Base-by-base conservation (phyloP, 2,888 invertebrate species). In the Mellilla xanthometata region DNA sequence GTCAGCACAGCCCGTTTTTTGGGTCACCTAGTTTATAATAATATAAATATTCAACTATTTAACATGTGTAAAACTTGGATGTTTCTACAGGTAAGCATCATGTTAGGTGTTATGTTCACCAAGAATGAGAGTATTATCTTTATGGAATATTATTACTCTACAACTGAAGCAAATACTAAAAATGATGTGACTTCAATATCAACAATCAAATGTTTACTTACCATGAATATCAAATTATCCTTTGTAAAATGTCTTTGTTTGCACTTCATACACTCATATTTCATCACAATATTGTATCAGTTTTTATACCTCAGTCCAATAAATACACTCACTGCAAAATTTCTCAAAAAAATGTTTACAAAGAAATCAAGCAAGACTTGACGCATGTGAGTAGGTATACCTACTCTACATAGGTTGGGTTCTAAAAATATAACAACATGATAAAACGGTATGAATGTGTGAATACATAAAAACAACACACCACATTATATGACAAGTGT, bases 361-460 rank as follows among this genome's bases (percentile, higher is more conserved):
- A 77, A 78, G 77, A 76, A 79, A 77, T 78, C 76, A 76, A 77
- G 75, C 74, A 72, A 68, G 69, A 72, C 32, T 47, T 42, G 72
- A 76, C 75, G 71, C 76, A 73, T 72, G 75, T 73, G 73, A 72
- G 64, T 49, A 45, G 24, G n/a, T 36, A 52, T 45, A 47, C 29
- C 36, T 51, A 43, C 36, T 39, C 28, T 28, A 46, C 38, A 39
- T 54, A 57, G 28, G 51, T 69, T 62, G 68, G 54, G 71, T 81
- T 85, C 87, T 88, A 87, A 83, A 86, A 86, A 87, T 87, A 88
- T 79, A 75, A 72, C 72, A 73, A 76, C 75, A 76, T 79, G 85
- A 86, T 88, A 87, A 86, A 86, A 84, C 68, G 59, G 77, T 78
- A 76, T 78, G 78, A 82, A 78, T 82, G 76, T 83, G 80, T 73